Base-by-base conservation (phyloP, 2,888 invertebrate species). In the Vanessa cardui region DNA sequence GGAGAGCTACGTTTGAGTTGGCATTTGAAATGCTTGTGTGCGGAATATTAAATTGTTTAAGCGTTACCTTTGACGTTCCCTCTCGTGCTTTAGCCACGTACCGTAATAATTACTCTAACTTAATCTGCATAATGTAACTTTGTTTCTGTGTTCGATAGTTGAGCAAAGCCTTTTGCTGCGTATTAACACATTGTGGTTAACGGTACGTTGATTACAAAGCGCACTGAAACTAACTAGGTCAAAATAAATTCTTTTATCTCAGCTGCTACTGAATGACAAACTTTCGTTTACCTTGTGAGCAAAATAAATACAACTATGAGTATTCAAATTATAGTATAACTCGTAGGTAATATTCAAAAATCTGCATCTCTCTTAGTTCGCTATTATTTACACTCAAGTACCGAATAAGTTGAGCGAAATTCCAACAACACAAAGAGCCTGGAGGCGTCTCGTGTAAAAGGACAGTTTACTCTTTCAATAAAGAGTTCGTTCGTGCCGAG, bases 1-100 rank as follows among this genome's bases (percentile, higher is more conserved):
- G 88, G 86, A 83, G 86, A 85, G 85, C 85, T 83, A 86, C 88
- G 89, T 90, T 90, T 85, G 88, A 89, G 90, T 89, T 90, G 84
- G 83, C 88, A 86, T 88, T 90, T 88, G 84, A 87, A 90, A 89
- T 89, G 87, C 89, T 86, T 86, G 89, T 90, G 90, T 89, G 89
- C 85, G 81, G 92, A 92, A 92, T 92, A 92, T 91, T 89, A 92
- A 92, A 91, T 91, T 90, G 90, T 90, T 91, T 89, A 90, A 91
- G 88, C 85, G 88, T 86, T 89, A 87, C 89, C 88, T 89, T 88
- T 87, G 86, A 88, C 85, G 83, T 82, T 80, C 83, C 83, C 84
- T 79, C 78, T 75, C 79, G 75, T 81, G 80, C 80, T 80, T 81
- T 81, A 82, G 78, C 83, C 85, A 84, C 85, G 85, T 87, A 83